These are phyloP conservation scores for Halcyon malimbica DNA, from an alignment of 2,113 vertebrate genomes.

Conservation along the genomic window DNA sequence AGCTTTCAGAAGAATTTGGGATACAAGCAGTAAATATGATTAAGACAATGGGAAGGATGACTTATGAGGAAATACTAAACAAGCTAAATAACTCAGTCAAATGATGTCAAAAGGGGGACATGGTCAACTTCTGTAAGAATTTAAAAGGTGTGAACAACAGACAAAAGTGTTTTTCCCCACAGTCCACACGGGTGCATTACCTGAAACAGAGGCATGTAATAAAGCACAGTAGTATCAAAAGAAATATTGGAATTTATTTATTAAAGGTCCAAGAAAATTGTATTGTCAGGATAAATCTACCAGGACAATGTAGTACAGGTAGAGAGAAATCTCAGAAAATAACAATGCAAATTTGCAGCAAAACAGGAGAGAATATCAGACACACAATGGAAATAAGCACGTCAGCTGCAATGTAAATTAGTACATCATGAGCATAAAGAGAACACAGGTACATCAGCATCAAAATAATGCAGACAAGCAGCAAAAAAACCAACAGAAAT, in stretches of 20 bases:
- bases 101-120: neutral
- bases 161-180: neutral
- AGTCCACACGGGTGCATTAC: neutral
- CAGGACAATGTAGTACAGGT: neutral
- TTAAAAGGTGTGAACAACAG: neutral
- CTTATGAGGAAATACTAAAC: neutral
- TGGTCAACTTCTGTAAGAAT: neutral
- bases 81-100: neutral
- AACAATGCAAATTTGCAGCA: neutral
- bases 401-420: neutral
- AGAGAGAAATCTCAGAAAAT: neutral
- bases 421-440: slow-evolving; percentile 6
- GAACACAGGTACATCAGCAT: neutral
- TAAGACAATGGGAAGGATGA: neutral
- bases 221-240: neutral
- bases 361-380: neutral
- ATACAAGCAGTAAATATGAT: neutral
- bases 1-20: neutral
- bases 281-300: neutral
- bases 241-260: neutral
- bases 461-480: neutral
- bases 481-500: neutral
- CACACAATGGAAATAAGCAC: slow-evolving; percentile 28
- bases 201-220: neutral
- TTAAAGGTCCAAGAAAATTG: neutral